Base-by-base conservation (phyloP, 2,113 vertebrate genomes). In the Pterocles gutturalis region DNA sequence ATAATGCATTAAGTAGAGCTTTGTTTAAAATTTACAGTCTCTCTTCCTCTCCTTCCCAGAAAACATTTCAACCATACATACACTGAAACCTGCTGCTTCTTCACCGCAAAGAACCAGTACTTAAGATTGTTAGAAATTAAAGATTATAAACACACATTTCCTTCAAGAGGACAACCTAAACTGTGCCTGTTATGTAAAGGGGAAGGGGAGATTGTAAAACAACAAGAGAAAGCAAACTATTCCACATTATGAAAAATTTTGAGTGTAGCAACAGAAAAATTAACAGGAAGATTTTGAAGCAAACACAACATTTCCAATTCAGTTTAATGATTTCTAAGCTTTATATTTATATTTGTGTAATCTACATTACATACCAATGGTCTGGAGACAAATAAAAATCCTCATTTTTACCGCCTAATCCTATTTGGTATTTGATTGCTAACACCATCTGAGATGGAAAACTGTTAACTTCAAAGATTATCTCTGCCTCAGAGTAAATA, bases 401-500 rank as follows among this genome's bases (percentile, higher is more conserved):
- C 6, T 53, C 8, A 62, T 51, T 93, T 93, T 54, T 62, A 83
- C 53, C 38, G 85, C 54, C 46, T 88, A 90, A 87, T 94, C 58
- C 45, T 80, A 58, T 62, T 51, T 90, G 71, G 33, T 66, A 70
- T 62, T 62, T 88, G 31, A 93, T 53, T 72, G 53, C 73, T 86
- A 94, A 73, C 12, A 80, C 15, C 62, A 60, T n/a, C 46, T 13
- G 25, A 80, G 41, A 83, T 4, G 10, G 65, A 91, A 87, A 60
- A 87, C 43, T 22, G 4, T 51, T 83, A 91, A 61, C 20, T 62
- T 76, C 54, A 65, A 94, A 72, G 53, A 94, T 69, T 43, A 94
- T 29, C 64, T 80, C 41, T 88, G 82, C 36, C 24, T 77, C 66
- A 77, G 55, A 88, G 75, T 89, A 96, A 96, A 95, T 67, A 90